Base-by-base conservation (phyloP, 64 coral and sea anemone genomes). In the Pachyseris speciosa region DNA sequence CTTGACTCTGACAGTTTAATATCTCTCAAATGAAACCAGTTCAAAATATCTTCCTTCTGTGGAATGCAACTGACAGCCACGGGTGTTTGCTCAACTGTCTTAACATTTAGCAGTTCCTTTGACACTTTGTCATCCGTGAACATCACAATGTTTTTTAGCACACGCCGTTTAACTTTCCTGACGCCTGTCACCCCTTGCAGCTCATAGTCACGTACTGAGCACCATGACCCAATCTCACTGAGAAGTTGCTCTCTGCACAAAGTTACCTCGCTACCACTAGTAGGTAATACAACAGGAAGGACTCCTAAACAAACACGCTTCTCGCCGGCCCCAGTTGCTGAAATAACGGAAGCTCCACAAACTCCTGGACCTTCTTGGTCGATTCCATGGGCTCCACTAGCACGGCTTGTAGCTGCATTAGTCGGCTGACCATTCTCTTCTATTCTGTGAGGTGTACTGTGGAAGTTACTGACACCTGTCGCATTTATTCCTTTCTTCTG, bases 181-280 rank as follows among this genome's bases (percentile, higher is more conserved):
- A 42, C 52, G 13, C 86, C 88, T 72, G 61, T 91, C 11, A 69
- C 30, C 16, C 43, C 92, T n/a, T n/a, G n/a, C n/a, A 90, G 37
- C 32, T 36, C 27, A 67, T 30, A 67, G 34, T 11, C 16, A 16
- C 4, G 44, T 30, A 1, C 28, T 77, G 27, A 77, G n/a, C 90
- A 67, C 4, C 19, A 17, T 7, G 44, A 4, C 0, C 42, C 86
- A 16, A 94, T 7, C 20, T 63, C 60, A 15, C 64, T 19, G 11
- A 4, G 53, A 33, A 89, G 71, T 40, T 84, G 75, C 44, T 94
- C 86, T 9, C 84, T 69, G 29, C 67, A 94, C 16, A 94, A 52
- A 44, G 85, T 83, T 15, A 89, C 85, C 29, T 89, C 85, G 37
- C 39, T 68, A 30, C 84, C 74, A 88, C 73, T 86, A 44, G 86